Base-by-base conservation (phyloP, 2,888 invertebrate genomes). In the Napeogenes inachia region DNA sequence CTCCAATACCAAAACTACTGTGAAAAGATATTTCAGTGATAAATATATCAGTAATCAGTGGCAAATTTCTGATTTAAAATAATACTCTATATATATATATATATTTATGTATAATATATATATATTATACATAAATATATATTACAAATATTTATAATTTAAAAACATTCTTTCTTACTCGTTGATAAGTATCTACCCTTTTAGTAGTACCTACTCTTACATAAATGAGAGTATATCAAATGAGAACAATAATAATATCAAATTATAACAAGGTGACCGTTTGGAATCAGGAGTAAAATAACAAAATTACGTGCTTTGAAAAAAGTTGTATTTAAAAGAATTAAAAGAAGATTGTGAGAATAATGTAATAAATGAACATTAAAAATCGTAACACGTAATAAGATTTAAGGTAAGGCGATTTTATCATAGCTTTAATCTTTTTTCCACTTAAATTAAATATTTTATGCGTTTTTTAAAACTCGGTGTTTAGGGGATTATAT, bases 281-380 rank as follows among this genome's bases (percentile, higher is more conserved):
- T 60, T 53, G 60, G 47, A 42, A 53, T 47, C 32, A 50, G 50
- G 42, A 35, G 42, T 42, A 60, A 60, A 50, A 56, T 32, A 32
- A 30, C 50, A 56, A 42, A 60, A 60, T 56, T 60, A 60, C 60
- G 60, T 56, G 60, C 56, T 60, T 56, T 42, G 45, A 35, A 60
- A 54, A 45, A 46, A 53, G 35, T 10, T 56, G 56, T 56, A 21
- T 32, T 10, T 30, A 21, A 30, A 21, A 30, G 56, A 13, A 45
- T 13, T 30, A 56, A 32, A n/a, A 13, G 8, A 32, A 59, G 3
- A n/a, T 60, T 56, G 21, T 45, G 45, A 55, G 35, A 60, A 60
- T 50, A 50, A 50, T 21, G 32, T 56, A 50, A 60, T 50, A 56
- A 55, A 50, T 47, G 47, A 56, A 35, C 38, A 56, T 60, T 50